These are phyloP conservation scores for Parotia lawesii DNA, from an alignment of 2,113 vertebrate genomes.

Conservation along the genomic window DNA sequence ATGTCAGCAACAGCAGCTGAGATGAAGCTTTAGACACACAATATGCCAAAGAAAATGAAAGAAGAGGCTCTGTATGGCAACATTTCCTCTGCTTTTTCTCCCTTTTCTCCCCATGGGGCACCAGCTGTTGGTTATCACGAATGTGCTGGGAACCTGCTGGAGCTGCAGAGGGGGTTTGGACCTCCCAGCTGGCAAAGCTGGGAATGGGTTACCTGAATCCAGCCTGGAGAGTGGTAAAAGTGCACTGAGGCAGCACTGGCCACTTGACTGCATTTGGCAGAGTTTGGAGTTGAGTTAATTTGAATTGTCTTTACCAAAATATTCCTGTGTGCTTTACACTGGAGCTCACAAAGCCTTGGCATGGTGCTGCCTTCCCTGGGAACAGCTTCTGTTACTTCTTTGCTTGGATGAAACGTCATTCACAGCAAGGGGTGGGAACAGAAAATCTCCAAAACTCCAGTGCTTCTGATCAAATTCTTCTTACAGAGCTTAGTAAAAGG, in stretches of 20 bases:
- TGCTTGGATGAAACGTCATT: background rate
- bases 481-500: background rate
- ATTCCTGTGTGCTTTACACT: background rate
- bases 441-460: background rate
- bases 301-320: background rate
- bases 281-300: background rate
- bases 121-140: background rate
- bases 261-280: background rate
- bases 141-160: rapidly evolving
- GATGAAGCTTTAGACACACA: background rate
- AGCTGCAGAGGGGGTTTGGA: background rate
- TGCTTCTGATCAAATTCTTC: background rate
- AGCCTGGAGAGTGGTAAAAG: background rate
- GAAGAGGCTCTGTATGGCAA: background rate
- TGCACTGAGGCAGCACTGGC: rapidly evolving
- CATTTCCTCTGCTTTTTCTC: background rate
- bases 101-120: background rate
- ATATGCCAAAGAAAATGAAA: background rate
- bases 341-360: background rate
- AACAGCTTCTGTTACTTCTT: background rate
- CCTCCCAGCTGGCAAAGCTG: background rate
- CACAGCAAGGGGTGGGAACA: background rate
- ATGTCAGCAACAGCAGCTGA: conserved; percentile 18
- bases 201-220: background rate
- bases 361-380: background rate